These are phyloP conservation scores for Ooceraea biroi DNA, from an alignment of 1,140 invertebrate genomes.

Conservation along the genomic window DNA sequence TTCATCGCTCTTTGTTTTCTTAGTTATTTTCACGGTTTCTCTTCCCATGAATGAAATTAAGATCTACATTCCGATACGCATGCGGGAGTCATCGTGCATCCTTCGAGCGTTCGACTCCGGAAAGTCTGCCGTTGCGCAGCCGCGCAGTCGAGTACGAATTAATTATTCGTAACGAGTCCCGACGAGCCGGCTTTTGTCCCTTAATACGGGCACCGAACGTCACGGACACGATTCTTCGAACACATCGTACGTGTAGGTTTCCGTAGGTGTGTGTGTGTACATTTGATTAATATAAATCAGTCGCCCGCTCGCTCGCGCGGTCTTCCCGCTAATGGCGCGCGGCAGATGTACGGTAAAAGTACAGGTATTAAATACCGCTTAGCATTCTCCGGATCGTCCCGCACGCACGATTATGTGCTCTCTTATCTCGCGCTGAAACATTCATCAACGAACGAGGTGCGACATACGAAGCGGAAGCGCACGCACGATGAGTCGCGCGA, in stretches of 20 bases:
- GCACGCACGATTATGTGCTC: conserved; percentile 65
- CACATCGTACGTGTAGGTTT: not conserved
- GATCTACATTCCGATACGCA: no score
- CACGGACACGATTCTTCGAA: conserved; percentile 45
- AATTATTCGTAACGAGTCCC: conserved; percentile 65
- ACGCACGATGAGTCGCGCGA: conserved; percentile 20
- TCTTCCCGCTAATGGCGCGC: conserved; percentile 64
- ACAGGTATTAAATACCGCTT: conserved; percentile 73
- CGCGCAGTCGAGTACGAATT: conserved; percentile 29
- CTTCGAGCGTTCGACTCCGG: not conserved
- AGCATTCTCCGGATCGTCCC: conserved; percentile 65
- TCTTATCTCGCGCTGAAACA: conserved; percentile 67
- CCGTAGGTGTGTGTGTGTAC: conserved; percentile 5
- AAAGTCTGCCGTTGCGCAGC: not conserved
- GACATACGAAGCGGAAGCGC: conserved; percentile 29
- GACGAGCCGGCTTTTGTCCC: conserved; percentile 57
- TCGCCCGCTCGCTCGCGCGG: conserved; percentile 34
- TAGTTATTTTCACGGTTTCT: no score
- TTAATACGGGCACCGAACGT: conserved; percentile 32
- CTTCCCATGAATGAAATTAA: no score
- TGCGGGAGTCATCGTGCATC: not conserved
- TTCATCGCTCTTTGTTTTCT: no score
- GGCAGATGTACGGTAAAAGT: conserved; percentile 69
- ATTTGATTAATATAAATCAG: conserved; percentile 75
- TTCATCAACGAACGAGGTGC: conserved; percentile 53